These are phyloP conservation scores for Bimastos eiseni DNA, from an alignment of 2,888 invertebrate genomes.

Conservation along the genomic window DNA sequence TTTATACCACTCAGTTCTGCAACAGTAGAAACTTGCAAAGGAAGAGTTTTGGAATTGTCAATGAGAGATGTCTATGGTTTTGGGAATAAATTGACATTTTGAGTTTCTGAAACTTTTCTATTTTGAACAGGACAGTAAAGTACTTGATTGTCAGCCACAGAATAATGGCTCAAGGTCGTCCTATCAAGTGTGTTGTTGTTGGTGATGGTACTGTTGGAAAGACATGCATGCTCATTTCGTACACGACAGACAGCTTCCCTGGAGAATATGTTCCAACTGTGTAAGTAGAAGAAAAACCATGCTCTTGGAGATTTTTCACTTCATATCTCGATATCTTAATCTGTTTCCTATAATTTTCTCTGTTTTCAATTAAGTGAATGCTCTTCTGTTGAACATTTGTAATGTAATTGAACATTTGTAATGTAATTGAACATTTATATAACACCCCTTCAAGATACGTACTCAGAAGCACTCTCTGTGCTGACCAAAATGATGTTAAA, in stretches of 20 bases:
- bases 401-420: too few relatives aligned
- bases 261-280: slow-evolving; percentile 70
- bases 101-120: not conserved
- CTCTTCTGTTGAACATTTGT: not conserved
- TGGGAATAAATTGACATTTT: not conserved
- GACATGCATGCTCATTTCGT: slow-evolving; percentile 69
- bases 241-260: slow-evolving; percentile 69
- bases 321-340: not conserved
- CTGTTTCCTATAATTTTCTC: not conserved
- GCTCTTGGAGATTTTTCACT: not conserved
- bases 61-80: not conserved
- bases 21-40: not conserved
- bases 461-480: too few relatives aligned
- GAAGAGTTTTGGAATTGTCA: not conserved
- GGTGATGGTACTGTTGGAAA: slow-evolving; percentile 70
- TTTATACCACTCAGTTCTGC: not conserved
- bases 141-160: not conserved
- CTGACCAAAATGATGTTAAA: too few relatives aligned
- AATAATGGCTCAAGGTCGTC: slow-evolving; percentile 54
- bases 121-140: slow-evolving; percentile 19
- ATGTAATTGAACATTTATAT: too few relatives aligned
- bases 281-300: slow-evolving; percentile 58
- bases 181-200: slow-evolving; percentile 69
- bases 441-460: too few relatives aligned
- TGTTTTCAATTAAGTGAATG: not conserved